Conservation (phyloP, 2,888 invertebrate species). For the Mycalesis mineus region DNA sequence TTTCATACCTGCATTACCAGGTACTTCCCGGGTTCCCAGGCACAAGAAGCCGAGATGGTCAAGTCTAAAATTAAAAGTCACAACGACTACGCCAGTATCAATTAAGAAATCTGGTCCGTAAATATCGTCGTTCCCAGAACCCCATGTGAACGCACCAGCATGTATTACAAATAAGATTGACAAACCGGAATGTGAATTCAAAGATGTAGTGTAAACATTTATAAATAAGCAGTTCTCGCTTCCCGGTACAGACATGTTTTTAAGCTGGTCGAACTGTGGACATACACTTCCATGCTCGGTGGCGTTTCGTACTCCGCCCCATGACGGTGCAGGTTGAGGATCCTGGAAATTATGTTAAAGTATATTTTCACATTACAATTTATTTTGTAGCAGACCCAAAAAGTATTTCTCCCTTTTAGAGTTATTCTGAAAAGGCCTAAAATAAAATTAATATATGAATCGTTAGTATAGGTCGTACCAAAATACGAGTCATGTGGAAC, state of each 20-base stretch:
- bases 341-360: constrained; percentile 2
- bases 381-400: no score
- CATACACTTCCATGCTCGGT: background rate
- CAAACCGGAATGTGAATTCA: constrained; percentile 31
- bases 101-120: constrained; percentile 51
- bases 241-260: background rate
- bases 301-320: background rate
- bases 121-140: constrained; percentile 44
- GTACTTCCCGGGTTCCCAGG: constrained; percentile 44
- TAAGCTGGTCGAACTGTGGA: background rate
- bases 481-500: no score
- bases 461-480: no score
- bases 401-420: constrained; percentile 63
- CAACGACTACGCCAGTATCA: constrained; percentile 39
- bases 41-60: constrained; percentile 49
- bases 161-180: constrained; percentile 54
- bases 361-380: no score
- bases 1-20: constrained; percentile 55
- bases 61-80: constrained; percentile 52
- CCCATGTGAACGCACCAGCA: constrained; percentile 45
- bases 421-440: constrained; percentile 52
- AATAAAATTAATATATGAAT: no score
- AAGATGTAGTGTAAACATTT: constrained; percentile 41
- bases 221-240: constrained; percentile 6
- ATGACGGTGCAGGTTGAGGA: background rate